phyloP scores from a whole-genome alignment of 2,113 vertebrate species.

The Nestor notabilis region DNA sequence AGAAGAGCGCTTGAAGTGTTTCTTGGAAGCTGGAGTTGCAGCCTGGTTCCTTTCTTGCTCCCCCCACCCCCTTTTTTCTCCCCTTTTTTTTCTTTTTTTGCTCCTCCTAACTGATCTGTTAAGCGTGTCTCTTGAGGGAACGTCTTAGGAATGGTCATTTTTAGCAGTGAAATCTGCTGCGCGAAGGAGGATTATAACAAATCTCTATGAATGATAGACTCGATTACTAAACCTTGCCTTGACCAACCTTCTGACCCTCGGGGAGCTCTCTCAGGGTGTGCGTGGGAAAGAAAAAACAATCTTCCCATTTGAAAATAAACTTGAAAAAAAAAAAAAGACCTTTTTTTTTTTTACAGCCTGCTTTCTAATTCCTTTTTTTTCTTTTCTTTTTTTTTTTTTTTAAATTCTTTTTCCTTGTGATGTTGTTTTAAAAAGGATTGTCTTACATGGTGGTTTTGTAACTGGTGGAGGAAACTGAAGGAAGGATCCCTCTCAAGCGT shows the following conservation, averaged over 20 bases:
- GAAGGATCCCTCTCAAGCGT: not conserved
- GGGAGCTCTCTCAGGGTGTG: slow-evolving; percentile 2
- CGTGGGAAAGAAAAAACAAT: not conserved
- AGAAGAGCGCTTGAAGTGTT: slow-evolving; percentile 1
- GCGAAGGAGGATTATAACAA: slow-evolving; percentile 44
- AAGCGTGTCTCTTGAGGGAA: not conserved
- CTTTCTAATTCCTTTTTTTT: not conserved
- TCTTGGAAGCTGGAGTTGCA: slow-evolving; percentile 12
- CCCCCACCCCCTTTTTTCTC: not conserved
- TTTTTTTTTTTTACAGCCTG: not conserved
- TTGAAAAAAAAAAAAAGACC: not conserved
- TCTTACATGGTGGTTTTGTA: not conserved
- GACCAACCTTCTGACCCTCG: slow-evolving; percentile 22
- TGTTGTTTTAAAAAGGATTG: slow-evolving; percentile 33
- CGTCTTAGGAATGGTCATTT: slow-evolving; percentile 46
- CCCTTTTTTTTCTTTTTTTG: fast-evolving
- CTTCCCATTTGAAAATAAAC: slow-evolving; percentile 20
- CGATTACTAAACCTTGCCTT: slow-evolving; percentile 10
- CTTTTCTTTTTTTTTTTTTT: not conserved
- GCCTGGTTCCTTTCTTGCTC: not conserved
- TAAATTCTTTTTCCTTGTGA: too few relatives aligned
- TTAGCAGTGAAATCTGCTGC: slow-evolving; percentile 42
- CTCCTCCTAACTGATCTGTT: not conserved
- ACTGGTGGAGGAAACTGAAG: slow-evolving; percentile 16
- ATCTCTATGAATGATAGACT: slow-evolving; percentile 40